Percentiles rank a stretch among this genome's conserved stretches.
These are phyloP conservation scores for Strix occidentalis DNA, from an alignment of 2,797 vertebrate species.

Conservation along the genomic window DNA sequence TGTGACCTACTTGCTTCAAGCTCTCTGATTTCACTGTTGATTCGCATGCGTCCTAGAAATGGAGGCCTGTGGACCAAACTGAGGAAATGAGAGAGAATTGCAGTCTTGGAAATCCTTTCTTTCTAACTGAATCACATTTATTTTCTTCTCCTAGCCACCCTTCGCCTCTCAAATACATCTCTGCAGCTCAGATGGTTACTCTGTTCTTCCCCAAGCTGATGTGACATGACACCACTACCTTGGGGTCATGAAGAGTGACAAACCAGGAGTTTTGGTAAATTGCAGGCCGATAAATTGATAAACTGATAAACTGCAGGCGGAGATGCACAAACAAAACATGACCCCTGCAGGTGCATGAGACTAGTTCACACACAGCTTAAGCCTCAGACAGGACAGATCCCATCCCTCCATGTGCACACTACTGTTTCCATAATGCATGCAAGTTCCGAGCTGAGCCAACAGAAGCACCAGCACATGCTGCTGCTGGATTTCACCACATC, in stretches of 20 bases:
- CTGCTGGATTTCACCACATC: not conserved
- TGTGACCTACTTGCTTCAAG: not conserved
- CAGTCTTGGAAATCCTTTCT: not conserved
- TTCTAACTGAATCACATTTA: not conserved
- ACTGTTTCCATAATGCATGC: not conserved
- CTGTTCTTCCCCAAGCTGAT: not conserved
- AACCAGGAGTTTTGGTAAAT: not conserved
- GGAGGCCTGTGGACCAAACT: not conserved
- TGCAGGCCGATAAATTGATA: not conserved
- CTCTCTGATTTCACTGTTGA: not conserved
- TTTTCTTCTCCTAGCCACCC: not conserved
- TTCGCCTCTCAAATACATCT: not conserved
- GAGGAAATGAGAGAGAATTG: not conserved
- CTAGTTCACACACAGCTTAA: not conserved
- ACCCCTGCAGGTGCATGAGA: not conserved
- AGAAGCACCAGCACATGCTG: rapidly evolving
- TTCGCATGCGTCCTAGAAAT: not conserved
- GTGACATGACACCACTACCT: not conserved
- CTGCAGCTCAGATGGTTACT: not conserved
- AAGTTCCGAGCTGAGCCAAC: not conserved
- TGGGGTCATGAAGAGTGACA: not conserved
- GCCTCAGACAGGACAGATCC: not conserved
- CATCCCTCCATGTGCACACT: not conserved
- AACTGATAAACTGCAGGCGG: not conserved
- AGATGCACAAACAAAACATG: not conserved